Evolutionary conservation across 2,888 invertebrate genomes (phyloP), one percentile per base, ranked within the genome.

Genomic region (Augochlorella aurata): DNA sequence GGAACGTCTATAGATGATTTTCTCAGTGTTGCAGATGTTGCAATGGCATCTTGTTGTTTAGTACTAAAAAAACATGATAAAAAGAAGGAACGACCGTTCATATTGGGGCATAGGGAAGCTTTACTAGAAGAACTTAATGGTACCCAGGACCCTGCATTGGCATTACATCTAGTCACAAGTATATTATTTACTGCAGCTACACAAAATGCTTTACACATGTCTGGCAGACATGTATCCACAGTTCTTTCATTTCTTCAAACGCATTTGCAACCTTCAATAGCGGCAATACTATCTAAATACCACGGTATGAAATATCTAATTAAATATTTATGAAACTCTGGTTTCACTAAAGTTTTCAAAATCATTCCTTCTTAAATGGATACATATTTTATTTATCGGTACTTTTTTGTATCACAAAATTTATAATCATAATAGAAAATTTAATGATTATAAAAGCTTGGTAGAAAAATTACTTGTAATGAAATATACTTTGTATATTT

Each of bases 191-290:
- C 97, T 72, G 95, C 96, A 14, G 95, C 96, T 3, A 97, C 97
- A 0, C 97, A 97, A 89, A 96, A 95, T 88, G 97, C 98, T 94
- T 92, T 99, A 45, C 98, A 99, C 93, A 98, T 98, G 18, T 98
- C 99, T 45, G 99, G 99, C 0, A 96, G 98, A 92, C 98, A 98
- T 94, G 98, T 99, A 16, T 96, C 98, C 0, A 95, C 96, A 24
- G 95, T 99, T 86, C 94, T 99, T 67, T 92, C 95, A 0, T 97
- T 96, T 92, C 95, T 99, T 73, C 96, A 96, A 85, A 94, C 95
- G 38, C 95, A 96, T 88, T 93, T 99, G 71, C 95, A 95, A 81
- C 94, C 95, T 44, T 96, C 97, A 9, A 95, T 97, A 78, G 95
- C 95, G 91, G 92, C 94, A 1, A 94, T 95, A 77, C 94, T 99